Evolutionary conservation across 2,888 invertebrate genomes (phyloP), one percentile per base, ranked within the genome.

Genomic region (Leucozona laternaria): DNA sequence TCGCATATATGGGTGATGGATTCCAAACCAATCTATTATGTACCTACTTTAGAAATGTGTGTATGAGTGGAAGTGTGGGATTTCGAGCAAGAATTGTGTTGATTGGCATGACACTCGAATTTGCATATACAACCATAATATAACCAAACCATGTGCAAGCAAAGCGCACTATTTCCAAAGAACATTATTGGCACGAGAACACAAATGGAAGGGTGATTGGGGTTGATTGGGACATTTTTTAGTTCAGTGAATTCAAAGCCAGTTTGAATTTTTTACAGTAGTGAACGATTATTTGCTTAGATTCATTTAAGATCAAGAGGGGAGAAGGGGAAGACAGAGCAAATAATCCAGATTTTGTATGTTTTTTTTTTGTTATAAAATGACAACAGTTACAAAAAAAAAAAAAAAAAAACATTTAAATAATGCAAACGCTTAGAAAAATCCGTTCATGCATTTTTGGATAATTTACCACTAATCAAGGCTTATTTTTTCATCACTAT

Each of bases 91-190:
- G 66, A 64, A 48, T 34, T 53, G 53, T 79, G 68, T 43, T 85
- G 84, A 85, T 85, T 85, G 84, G 71, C 80, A 84, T 80, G 80
- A 53, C 76, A 80, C 64, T 43, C 22, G 66, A 62, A 80, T 76
- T 60, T 71, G 71, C 76, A 80, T 76, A 31, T 31, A 28, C 0
- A 53, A 22, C 45, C n/a, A n/a, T n/a, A n/a, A n/a, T n/a, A 40
- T 57, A 64, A 48, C 62, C 62, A 75, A 71, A 50, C 64, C 55
- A 75, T 70, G 45, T 79, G 79, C 73, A 64, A 57, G 79, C 73
- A 64, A 57, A 53, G 53, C n/a, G 57, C 57, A 48, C 62, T 43
- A 57, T 60, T 75, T 64, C 34, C 43, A 13, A 31, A 58, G 64
- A 75, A 71, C 11, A 53, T 57, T 79, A 75, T 79, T 83, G 79